Evolutionary conservation across 2,113 vertebrate species (phyloP), one percentile per base, ranked within the genome.

Genomic region (Oxyura jamaicensis): DNA sequence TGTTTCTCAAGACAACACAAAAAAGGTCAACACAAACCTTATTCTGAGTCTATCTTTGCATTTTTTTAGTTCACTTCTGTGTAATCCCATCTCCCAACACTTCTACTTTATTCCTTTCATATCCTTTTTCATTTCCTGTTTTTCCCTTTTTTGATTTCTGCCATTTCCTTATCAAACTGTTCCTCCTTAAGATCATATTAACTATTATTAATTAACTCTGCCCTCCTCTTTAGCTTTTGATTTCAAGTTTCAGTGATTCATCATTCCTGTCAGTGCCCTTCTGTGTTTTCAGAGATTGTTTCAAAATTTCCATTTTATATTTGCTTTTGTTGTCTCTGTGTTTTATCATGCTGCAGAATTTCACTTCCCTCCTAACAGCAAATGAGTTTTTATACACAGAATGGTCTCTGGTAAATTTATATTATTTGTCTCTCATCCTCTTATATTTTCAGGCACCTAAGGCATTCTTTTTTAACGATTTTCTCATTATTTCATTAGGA

Each of bases 61-160:
- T 78, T 7, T 93, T 93, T 88, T 63, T 41, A 56, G 39, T 58
- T 69, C 22, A 53, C 29, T 83, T 91, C 56, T 86, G 55, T 73
- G 42, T 71, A 88, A 91, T 73, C 42, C 36, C 9, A 5, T 82
- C 19, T 93, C 48, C 52, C 35, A 79, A 44, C 48, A 95, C 89
- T 96, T 97, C 95, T 91, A 92, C 89, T 93, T 96, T 95, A 29
- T 71, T 83, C 76, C 69, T 97, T 94, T 96, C 96, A 95, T 93
- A 94, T 96, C 94, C 92, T 71, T 95, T 94, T 96, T 94, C 95
- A 84, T 86, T 94, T 91, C 79, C 66, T 88, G 17, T n/a, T 95
- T 88, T 90, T 69, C 25, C 55, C 25, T 72, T 78, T 78, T 44
- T 4, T 56, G 15, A 68, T 83, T 96, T 94, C 50, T 81, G 10